Conservation (phyloP, 2,113 vertebrate genomes). For the Steatornis caripensis region DNA sequence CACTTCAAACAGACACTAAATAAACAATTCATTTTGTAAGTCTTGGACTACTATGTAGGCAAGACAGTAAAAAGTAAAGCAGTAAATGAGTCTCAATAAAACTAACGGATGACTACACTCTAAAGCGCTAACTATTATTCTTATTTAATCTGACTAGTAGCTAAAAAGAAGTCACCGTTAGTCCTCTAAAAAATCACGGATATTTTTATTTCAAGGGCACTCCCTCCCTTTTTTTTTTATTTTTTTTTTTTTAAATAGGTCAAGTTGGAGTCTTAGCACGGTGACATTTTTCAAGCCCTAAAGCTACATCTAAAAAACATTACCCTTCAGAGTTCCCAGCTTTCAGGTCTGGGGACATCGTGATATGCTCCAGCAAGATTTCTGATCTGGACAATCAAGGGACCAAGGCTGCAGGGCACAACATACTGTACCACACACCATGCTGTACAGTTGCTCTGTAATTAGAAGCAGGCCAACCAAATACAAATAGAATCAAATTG, state of each 20-base stretch:
- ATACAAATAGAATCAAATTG: neutral
- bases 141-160: neutral
- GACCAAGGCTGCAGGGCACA: neutral
- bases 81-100: neutral
- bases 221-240: accelerated
- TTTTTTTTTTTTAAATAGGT: neutral
- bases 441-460: slow-evolving; percentile 1
- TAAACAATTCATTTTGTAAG: neutral
- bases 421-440: neutral
- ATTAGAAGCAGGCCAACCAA: slow-evolving; percentile 27
- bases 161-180: neutral
- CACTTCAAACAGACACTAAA: neutral
- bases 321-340: neutral
- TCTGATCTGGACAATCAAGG: neutral
- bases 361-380: neutral
- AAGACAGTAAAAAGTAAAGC: neutral
- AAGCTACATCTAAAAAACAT: neutral
- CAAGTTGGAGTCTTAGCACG: neutral
- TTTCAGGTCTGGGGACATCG: neutral
- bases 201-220: neutral
- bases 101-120: neutral
- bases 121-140: neutral
- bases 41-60: neutral
- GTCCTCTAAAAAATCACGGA: neutral
- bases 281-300: neutral